Conservation (phyloP, 2,888 invertebrate genomes). For the Margaritifera margaritifera region DNA sequence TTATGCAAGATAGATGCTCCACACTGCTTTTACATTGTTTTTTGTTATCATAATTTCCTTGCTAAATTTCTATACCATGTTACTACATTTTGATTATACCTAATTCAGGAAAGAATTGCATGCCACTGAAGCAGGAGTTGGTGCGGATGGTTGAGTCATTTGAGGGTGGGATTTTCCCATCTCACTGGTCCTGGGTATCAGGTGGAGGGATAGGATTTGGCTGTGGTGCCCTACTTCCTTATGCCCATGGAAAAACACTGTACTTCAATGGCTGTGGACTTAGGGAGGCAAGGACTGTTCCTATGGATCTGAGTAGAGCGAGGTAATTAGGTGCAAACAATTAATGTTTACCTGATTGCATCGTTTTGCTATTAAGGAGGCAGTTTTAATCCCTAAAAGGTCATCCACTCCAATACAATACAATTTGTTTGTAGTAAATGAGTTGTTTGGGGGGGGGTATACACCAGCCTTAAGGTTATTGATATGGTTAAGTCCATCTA, state of each 20-base stretch:
- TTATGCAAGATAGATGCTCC: too few species aligned
- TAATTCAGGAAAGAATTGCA: conserved; percentile 37
- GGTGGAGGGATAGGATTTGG: conserved; percentile 72
- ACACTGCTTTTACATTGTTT: not conserved
- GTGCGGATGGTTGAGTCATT: conserved; percentile 67
- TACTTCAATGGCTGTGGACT: conserved; percentile 73
- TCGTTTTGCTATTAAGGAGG: too few species aligned
- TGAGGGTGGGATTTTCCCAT: conserved; percentile 65
- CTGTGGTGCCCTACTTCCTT: conserved; percentile 72
- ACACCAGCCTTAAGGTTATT: too few species aligned
- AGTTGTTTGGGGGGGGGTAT: too few species aligned
- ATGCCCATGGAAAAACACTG: conserved; percentile 72
- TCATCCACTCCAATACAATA: too few species aligned
- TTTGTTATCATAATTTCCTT: not conserved
- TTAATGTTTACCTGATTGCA: too few species aligned
- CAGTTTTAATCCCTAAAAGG: too few species aligned
- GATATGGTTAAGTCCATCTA: too few species aligned
- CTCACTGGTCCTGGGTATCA: conserved; percentile 67
- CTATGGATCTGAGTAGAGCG: conserved; percentile 69
- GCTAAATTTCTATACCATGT: conserved; percentile 1
- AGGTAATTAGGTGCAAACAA: conserved; percentile 51
- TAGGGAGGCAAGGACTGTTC: conserved; percentile 70
- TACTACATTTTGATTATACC: not conserved
- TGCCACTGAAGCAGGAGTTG: conserved; percentile 41
- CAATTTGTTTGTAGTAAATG: too few species aligned